Base-by-base conservation (phyloP, 2,797 vertebrate genomes). In the Decapterus maruadsi region DNA sequence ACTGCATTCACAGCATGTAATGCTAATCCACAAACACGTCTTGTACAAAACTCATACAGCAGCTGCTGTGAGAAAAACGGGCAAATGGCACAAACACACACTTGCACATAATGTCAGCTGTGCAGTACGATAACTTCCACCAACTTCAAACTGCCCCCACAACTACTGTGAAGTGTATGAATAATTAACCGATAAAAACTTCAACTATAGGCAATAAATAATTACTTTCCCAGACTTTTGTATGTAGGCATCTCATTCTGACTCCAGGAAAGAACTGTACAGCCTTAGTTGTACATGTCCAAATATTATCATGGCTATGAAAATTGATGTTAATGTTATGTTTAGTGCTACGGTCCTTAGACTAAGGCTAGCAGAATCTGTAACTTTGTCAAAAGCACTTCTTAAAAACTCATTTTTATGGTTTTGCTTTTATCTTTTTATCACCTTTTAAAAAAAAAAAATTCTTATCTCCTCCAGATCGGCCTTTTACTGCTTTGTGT, bases 31-130 rank as follows among this genome's bases (percentile, higher is more conserved):
- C 86, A 90, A 83, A 89, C 76, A 78, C 78, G 89, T 90, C 82
- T 34, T 34, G 31, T 34, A 83, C 88, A 80, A 50, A 84, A 88
- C 83, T 84, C 57, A 78, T 85, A 70, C 84, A 85, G 86, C 91
- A 91, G 88, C 90, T 91, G 91, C 83, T 5, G 85, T 91, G 90
- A 91, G 90, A 91, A 87, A 83, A 81, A 80, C 72, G 66, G 87
- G 81, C 86, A 88, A 91, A 89, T 86, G 86, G 78, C 67, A 72
- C 80, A 50, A 50, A 83, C 74, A 63, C 59, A 80, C 59, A 55
- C 45, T 69, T 58, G 79, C 68, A 76, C 63, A 73, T 62, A 81
- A 53, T 16, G 17, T 88, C 81, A 84, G 65, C 83, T 81, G 83
- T 83, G 80, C 48, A 75, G 72, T 82, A 75, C 72, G 68, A 75